Evolutionary conservation across 2,113 vertebrate genomes (phyloP).

Genomic region (Cichladusa arquata): DNA sequence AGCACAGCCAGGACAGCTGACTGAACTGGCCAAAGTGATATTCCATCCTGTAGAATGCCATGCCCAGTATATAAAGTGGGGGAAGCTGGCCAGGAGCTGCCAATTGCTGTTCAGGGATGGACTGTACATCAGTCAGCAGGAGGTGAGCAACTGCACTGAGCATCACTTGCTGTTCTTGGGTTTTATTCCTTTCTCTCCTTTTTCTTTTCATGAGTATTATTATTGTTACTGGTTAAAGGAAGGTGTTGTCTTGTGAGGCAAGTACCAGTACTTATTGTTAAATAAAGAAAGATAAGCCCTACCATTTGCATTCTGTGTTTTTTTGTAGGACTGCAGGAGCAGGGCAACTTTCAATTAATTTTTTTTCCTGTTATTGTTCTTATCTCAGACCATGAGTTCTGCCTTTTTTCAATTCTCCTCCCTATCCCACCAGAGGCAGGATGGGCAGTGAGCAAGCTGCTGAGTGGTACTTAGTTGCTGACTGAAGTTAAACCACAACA

Average conservation of each 20-base stretch:
- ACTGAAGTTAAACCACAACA: neutral
- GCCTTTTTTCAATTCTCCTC: neutral
- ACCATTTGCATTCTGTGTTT: neutral
- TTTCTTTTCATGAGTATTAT: neutral
- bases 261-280: neutral
- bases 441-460: neutral
- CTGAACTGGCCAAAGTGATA: neutral
- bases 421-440: neutral
- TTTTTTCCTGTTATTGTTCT: neutral
- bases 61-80: neutral
- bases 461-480: neutral
- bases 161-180: neutral
- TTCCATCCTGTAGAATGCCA: neutral
- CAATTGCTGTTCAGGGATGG: neutral
- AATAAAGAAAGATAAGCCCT: neutral
- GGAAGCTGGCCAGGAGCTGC: neutral
- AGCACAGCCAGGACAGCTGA: neutral
- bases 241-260: neutral
- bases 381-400: neutral
- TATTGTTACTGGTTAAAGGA: neutral
- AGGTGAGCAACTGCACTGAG: neutral
- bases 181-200: neutral
- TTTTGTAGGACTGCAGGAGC: neutral
- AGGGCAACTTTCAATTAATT: neutral
- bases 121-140: neutral